Conservation (phyloP, 53 echinoderm and acorn worm species). For the Arbacia lixula region DNA sequence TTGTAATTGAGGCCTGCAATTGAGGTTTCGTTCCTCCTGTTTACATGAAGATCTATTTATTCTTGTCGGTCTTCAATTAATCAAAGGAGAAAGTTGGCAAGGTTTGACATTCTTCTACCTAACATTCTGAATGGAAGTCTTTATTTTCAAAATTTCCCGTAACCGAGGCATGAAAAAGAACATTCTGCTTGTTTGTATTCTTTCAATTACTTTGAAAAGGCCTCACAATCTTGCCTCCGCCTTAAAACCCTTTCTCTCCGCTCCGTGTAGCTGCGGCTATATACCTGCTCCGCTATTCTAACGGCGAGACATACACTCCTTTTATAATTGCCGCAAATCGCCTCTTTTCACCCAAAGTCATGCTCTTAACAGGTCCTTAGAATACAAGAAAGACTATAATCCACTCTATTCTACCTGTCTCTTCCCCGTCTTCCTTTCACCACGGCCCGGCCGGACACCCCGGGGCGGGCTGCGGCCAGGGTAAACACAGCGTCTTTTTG, state of each 20-base stretch:
- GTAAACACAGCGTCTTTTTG: constrained; percentile 47
- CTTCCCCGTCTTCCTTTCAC: not conserved
- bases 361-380: constrained; percentile 50
- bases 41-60: too few species aligned
- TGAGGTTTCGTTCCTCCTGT: too few species aligned
- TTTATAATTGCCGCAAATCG: constrained; percentile 54
- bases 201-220: constrained; percentile 28
- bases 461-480: not conserved
- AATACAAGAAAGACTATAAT: constrained; percentile 39
- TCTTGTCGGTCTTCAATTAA: constrained; percentile 28
- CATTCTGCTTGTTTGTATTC: constrained; percentile 35
- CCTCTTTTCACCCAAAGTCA: constrained; percentile 55
- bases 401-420: constrained; percentile 37
- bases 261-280: not conserved
- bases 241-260: not conserved
- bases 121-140: constrained; percentile 31
- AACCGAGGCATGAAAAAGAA: too few species aligned
- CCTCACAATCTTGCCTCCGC: not conserved
- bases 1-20: too few species aligned
- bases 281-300: constrained; percentile 54
- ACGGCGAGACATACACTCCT: constrained; percentile 39
- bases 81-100: not conserved
- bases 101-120: constrained; percentile 26
- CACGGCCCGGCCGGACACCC: not conserved
- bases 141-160: too few species aligned